These are phyloP conservation scores for Pammene fasciana DNA, from an alignment of 2,888 invertebrate genomes.

Conservation along the genomic window DNA sequence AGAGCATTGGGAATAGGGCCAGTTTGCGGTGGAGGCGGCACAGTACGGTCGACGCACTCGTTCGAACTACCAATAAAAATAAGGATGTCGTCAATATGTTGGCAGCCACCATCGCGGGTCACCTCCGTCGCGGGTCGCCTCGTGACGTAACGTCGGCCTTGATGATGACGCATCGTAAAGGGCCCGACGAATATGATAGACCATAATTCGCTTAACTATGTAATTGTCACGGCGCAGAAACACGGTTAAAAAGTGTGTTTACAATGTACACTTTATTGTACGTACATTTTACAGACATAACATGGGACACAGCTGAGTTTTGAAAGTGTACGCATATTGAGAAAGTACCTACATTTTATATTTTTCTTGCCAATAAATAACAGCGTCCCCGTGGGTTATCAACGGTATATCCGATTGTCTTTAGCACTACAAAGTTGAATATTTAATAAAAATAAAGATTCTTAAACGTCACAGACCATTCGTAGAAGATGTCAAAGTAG, in stretches of 20 bases:
- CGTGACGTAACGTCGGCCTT: conserved; percentile 49
- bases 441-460: conserved; percentile 4
- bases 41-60: conserved; percentile 77
- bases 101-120: conserved; percentile 74
- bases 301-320: neutral
- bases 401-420: neutral
- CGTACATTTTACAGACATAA: neutral
- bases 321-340: neutral
- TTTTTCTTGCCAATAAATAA: neutral
- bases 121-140: conserved; percentile 63
- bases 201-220: conserved; percentile 40
- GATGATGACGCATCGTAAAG: conserved; percentile 49
- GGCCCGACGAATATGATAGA: conserved; percentile 44
- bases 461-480: neutral
- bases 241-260: conserved; percentile 14
- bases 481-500: neutral
- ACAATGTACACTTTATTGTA: neutral
- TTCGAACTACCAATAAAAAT: conserved; percentile 77
- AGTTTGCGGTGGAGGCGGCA: conserved; percentile 64
- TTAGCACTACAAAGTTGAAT: neutral
- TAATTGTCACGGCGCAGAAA: conserved; percentile 29
- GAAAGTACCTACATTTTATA: no score
- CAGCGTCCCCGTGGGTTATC: neutral
- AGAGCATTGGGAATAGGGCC: conserved; percentile 1
- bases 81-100: conserved; percentile 83